Base-by-base conservation (phyloP, 2,113 vertebrate species). In the Diphyllodes magnificus region DNA sequence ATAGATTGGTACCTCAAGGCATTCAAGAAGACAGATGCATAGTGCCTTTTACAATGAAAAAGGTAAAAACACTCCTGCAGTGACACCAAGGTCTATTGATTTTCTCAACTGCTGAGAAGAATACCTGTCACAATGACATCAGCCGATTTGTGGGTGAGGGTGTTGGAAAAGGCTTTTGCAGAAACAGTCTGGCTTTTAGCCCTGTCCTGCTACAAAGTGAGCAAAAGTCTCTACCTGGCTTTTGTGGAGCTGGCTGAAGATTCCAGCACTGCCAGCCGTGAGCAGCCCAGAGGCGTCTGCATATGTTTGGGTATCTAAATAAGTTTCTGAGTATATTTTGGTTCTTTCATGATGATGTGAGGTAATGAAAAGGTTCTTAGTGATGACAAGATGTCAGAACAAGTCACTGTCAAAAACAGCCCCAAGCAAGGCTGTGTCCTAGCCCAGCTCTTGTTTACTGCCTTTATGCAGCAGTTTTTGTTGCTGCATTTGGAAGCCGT, bases 331-430 rank as follows among this genome's bases (percentile, higher is more conserved):
- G 47, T n/a, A 11, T 72, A 76, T 90, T 92, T 92, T 85, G 27
- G 37, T 76, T 86, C 57, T 96, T 92, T 76, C 18, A 4, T 61
- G 37, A 21, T 61, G 63, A n/a, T 64, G 37, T 71, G 66, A 79
- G 53, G 53, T 72, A 94, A 69, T 27, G 75, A 45, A 76, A 76
- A 88, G 22, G 45, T 76, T 82, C 73, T 86, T n/a, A 61, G 59
- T 20, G 63, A 76, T 68, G 79, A 72, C 45, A 79, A 68, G 63
- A 65, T 56, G 85, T 86, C 95, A 82, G 71, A 95, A 69, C 54
- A 40, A 25, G 75, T 96, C 87, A 85, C 66, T 72, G 75, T 96
- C 92, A 92, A 85, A 94, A 88, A 1, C 40, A 92, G 82, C 93
- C 82, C 44, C 33, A 40, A 61, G 92, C 82, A 80, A 93, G 78